Evolutionary conservation across 2,888 invertebrate species (phyloP).

Genomic region (Barypeithes pellucidus): DNA sequence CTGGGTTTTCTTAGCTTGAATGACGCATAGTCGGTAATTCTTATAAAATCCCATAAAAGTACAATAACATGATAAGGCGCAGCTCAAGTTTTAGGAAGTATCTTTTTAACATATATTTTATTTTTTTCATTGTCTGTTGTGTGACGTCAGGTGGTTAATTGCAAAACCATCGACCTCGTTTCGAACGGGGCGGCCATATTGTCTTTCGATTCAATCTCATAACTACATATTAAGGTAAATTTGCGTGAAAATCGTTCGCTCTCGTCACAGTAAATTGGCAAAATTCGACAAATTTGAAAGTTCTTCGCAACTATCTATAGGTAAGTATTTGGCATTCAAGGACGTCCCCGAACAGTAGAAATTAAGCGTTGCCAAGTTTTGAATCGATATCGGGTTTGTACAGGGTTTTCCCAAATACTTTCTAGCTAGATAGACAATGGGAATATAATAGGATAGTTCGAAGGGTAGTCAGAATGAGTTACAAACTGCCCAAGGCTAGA

Average conservation of each 20-base stretch:
- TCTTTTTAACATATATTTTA: neutral
- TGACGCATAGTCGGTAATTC: no score
- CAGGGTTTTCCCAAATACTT: neutral
- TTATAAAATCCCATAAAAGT: no score
- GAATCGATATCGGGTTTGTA: neutral
- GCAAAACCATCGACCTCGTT: slow-evolving; percentile 7
- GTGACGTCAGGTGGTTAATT: slow-evolving; percentile 12
- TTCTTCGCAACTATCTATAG: slow-evolving; percentile 22
- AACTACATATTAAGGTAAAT: slow-evolving; percentile 1
- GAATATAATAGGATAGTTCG: no score
- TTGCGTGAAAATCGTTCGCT: slow-evolving; percentile 13
- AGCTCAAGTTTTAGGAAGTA: no score
- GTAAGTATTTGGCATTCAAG: slow-evolving; percentile 39
- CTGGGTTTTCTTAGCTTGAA: no score
- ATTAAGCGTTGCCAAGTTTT: slow-evolving; percentile 39
- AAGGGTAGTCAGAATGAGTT: no score
- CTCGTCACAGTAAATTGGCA: slow-evolving; percentile 29
- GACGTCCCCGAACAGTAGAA: slow-evolving; percentile 35
- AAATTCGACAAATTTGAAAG: slow-evolving; percentile 48
- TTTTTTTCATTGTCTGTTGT: neutral
- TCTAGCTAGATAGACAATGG: neutral
- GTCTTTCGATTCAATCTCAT: slow-evolving; percentile 11
- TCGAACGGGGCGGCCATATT: slow-evolving; percentile 9
- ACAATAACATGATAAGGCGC: no score
- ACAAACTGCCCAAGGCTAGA: no score